Percentiles rank a stretch among this genome's conserved stretches.
phyloP scores from a whole-genome alignment of 2,797 vertebrate genomes.

The Brachyrhaphis roseni region DNA sequence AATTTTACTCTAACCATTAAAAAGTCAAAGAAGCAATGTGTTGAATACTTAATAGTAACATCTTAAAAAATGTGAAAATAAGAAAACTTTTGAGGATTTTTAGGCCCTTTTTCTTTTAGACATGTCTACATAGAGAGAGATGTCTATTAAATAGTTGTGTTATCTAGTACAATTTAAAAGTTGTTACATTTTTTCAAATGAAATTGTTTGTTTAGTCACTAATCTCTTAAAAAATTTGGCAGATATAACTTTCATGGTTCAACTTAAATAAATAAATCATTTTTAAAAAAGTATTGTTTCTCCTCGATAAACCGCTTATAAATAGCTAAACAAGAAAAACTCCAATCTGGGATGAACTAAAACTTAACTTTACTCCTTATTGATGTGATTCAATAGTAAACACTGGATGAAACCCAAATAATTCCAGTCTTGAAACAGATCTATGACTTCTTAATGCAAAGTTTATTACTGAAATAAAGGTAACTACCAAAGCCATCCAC shows the following conservation, averaged over 20 bases:
- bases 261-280: neutral
- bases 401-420: neutral
- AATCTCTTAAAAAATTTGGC: neutral
- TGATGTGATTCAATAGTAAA: neutral
- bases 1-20: neutral
- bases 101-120: neutral
- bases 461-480: neutral
- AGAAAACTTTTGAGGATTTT: neutral
- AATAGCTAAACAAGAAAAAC: neutral
- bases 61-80: neutral
- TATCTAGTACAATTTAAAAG: neutral
- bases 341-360: neutral
- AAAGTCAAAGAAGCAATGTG: neutral
- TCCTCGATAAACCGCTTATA: rapidly evolving
- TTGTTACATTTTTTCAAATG: neutral
- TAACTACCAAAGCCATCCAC: slow-evolving; percentile 8
- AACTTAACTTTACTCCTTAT: neutral
- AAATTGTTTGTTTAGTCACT: neutral
- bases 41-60: neutral
- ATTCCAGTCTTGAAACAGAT: neutral
- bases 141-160: no score
- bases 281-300: neutral
- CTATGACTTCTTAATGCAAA: neutral
- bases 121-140: neutral
- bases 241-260: neutral